Conservation (phyloP, 2,113 vertebrate genomes). For the Lagopus muta region DNA sequence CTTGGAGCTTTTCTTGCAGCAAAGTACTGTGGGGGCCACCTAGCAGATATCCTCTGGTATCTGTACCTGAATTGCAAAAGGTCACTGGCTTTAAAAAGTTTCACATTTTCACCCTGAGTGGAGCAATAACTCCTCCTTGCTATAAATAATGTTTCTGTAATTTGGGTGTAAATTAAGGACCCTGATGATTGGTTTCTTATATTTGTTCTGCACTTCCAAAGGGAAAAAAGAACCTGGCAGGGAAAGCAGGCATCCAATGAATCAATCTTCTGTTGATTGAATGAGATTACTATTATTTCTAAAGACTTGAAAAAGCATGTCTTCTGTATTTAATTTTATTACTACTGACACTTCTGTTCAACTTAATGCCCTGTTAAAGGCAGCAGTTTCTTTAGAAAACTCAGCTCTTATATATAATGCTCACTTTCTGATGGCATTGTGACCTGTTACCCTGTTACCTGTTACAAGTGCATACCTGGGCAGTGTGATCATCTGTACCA, state of each 20-base stretch:
- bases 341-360: not conserved
- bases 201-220: not conserved
- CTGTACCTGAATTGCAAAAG: not conserved
- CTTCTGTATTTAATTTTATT: not conserved
- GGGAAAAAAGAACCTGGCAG: not conserved
- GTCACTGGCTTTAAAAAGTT: not conserved
- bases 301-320: not conserved
- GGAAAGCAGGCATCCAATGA: not conserved
- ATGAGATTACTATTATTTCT: not conserved
- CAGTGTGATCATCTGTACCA: not conserved
- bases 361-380: not conserved
- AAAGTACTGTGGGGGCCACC: not conserved
- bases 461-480: not conserved
- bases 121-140: not conserved
- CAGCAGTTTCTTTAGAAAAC: not conserved
- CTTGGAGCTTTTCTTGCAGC: not conserved
- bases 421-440: not conserved
- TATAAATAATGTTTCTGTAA: not conserved
- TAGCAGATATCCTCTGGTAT: not conserved
- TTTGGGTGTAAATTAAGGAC: not conserved
- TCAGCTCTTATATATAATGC: not conserved
- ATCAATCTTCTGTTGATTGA: not conserved
- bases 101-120: not conserved
- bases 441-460: not conserved
- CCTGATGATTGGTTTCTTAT: not conserved